phyloP scores from a whole-genome alignment of 2,113 vertebrate genomes.

The Microcebus lehilahytsara region DNA sequence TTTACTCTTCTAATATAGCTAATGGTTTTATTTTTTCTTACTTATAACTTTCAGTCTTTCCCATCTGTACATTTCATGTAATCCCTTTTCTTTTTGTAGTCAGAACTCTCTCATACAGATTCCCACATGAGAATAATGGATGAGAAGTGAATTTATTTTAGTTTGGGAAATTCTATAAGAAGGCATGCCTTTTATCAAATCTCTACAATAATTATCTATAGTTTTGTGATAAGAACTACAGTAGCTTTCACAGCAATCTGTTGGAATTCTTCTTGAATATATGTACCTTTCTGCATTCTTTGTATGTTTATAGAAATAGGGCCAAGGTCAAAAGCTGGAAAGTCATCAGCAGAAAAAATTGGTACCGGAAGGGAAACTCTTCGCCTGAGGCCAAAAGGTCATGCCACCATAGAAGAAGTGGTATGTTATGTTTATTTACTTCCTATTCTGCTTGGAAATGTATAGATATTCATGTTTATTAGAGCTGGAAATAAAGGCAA shows the following conservation, averaged over 20 bases:
- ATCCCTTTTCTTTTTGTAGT: neutral
- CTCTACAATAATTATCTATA: neutral
- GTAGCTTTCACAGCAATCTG: neutral
- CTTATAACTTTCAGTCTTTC: neutral
- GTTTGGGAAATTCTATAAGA: neutral
- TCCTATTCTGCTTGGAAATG: neutral
- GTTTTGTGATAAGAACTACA: neutral
- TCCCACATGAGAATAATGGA: neutral
- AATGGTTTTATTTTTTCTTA: neutral
- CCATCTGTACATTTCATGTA: neutral
- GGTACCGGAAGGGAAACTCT: slow-evolving; percentile 90
- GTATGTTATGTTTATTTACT: slow-evolving; percentile 78
- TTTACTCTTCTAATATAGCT: neutral
- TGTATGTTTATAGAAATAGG: slow-evolving; percentile 88
- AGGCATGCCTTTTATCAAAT: neutral
- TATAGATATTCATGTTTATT: neutral
- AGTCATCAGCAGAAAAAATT: slow-evolving; percentile 85
- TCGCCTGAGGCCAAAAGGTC: slow-evolving; percentile 92
- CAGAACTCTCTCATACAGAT: neutral
- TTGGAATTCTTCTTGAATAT: slow-evolving; percentile 7
- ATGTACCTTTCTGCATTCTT: neutral
- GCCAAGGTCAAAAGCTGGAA: slow-evolving; percentile 88
- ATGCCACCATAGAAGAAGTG: slow-evolving; percentile 93
- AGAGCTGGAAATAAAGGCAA: neutral
- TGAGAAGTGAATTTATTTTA: neutral